phyloP scores from a whole-genome alignment of 2,113 vertebrate species.

The Ammodramus savannarum region DNA sequence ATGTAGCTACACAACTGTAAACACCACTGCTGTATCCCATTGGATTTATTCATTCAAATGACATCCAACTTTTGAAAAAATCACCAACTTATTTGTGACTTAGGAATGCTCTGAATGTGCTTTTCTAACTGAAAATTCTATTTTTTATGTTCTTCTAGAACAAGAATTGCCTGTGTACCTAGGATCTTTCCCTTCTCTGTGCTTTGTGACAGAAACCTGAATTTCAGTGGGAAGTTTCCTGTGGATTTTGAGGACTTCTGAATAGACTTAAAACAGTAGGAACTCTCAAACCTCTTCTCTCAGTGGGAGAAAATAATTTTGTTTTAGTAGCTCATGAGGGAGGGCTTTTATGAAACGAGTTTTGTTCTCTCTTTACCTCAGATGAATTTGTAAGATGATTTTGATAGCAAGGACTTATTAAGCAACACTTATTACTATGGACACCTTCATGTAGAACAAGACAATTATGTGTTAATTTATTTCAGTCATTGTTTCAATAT shows the following conservation, averaged over 20 bases:
- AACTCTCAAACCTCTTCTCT: not conserved
- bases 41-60: not conserved
- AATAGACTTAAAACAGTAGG: not conserved
- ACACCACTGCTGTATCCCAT: not conserved
- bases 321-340: not conserved
- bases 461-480: not conserved
- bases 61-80: not conserved
- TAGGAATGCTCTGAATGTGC: not conserved
- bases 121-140: not conserved
- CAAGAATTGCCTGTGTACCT: not conserved
- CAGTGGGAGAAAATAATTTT: not conserved
- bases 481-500: not conserved
- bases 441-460: not conserved
- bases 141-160: not conserved
- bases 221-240: not conserved
- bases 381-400: not conserved
- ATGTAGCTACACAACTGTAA: not conserved
- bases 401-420: not conserved
- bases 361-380: not conserved
- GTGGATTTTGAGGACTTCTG: not conserved
- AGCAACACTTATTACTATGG: not conserved
- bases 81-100: not conserved
- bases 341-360: not conserved
- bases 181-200: not conserved
- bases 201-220: not conserved